A percentile compares a stretch with the other conserved stretches of the same genome.
phyloP scores from a whole-genome alignment of 1,140 invertebrate species.

The Calephelis nemesis region DNA sequence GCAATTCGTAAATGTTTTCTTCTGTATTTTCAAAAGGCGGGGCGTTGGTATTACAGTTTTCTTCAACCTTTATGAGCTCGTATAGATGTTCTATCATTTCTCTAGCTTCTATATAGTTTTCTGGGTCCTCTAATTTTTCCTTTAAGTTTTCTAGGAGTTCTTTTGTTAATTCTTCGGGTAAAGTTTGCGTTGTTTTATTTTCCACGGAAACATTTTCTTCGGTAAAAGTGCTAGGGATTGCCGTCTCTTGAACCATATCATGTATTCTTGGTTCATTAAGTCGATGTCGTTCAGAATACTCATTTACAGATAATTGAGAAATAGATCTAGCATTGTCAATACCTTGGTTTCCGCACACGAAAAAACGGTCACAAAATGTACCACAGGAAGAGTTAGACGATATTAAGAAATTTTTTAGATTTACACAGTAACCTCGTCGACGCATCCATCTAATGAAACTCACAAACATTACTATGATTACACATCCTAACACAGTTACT shows the following conservation, averaged over 20 bases:
- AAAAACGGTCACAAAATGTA: slow-evolving; percentile 50
- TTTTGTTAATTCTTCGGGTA: slow-evolving; percentile 87
- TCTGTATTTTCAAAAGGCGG: slow-evolving; percentile 61
- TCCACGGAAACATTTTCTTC: slow-evolving; percentile 77
- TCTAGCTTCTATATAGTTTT: slow-evolving; percentile 85
- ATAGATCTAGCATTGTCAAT: slow-evolving; percentile 80
- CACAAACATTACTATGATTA: slow-evolving; percentile 57
- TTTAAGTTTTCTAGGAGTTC: slow-evolving; percentile 85
- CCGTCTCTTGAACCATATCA: slow-evolving; percentile 72
- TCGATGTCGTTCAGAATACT: slow-evolving; percentile 82
- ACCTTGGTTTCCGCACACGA: slow-evolving; percentile 52
- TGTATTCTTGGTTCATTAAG: slow-evolving; percentile 72
- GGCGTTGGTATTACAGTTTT: slow-evolving; percentile 82
- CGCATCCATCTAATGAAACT: slow-evolving; percentile 63
- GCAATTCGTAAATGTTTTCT: slow-evolving; percentile 84
- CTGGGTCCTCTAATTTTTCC: slow-evolving; percentile 85
- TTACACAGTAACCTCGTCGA: slow-evolving; percentile 52
- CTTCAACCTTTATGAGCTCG: slow-evolving; percentile 87
- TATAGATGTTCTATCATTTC: slow-evolving; percentile 90
- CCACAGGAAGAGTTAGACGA: slow-evolving; percentile 56
- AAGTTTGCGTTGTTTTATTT: slow-evolving; percentile 85
- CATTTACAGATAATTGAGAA: slow-evolving; percentile 81
- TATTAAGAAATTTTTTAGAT: slow-evolving; percentile 55
- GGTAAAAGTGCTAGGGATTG: slow-evolving; percentile 45
- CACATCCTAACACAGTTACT: slow-evolving; percentile 56